Evolutionary conservation across 2,888 invertebrate genomes (phyloP), one percentile per base, ranked within the genome.

Genomic region (Dolomedes plantarius): DNA sequence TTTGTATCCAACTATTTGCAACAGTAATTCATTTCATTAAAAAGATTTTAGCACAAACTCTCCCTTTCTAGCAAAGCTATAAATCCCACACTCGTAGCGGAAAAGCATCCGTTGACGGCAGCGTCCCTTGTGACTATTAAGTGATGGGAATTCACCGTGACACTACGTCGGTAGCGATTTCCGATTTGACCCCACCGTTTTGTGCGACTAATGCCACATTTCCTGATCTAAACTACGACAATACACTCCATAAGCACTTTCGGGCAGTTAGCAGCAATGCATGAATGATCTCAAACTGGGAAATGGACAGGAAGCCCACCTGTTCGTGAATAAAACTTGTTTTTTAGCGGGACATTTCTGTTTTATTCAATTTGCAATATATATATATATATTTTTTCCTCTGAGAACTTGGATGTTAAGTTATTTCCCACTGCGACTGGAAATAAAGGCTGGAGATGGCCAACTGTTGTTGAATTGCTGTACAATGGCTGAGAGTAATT

Each of bases 301-400:
- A 56, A 77, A n/a, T 69, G 68, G 19, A 23, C 32, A 28, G 81
- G 81, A 73, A 67, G 56, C 73, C 68, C 81, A 81, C 81, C 81
- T 81, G 81, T 79, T 23, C 3, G 29, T 23, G 1, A 72, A 16
- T 68, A 31, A 31, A 68, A 68, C 39, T 50, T 50, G 29, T 71
- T 56, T 71, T 27, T 32, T 36, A 28, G 62, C 68, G 41, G 39
- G 23, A 27, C 11, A 56, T n/a, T 2, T 5, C 23, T 23, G 11
- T 23, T 56, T n/a, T 19, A 56, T 56, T 56, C 5, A 56, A 56
- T 23, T 56, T 23, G 6, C 11, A 23, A 27, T 31, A 68, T 68
- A 5, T n/a, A n/a, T n/a, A n/a, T n/a, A n/a, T n/a, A n/a, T n/a
- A 27, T 41, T 39, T 28, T 29, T 32, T 6, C 41, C n/a, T 9